Evolutionary conservation across 92 coral and sea anemone genomes (phyloP).

Genomic region (Epizoanthus ramosus): DNA sequence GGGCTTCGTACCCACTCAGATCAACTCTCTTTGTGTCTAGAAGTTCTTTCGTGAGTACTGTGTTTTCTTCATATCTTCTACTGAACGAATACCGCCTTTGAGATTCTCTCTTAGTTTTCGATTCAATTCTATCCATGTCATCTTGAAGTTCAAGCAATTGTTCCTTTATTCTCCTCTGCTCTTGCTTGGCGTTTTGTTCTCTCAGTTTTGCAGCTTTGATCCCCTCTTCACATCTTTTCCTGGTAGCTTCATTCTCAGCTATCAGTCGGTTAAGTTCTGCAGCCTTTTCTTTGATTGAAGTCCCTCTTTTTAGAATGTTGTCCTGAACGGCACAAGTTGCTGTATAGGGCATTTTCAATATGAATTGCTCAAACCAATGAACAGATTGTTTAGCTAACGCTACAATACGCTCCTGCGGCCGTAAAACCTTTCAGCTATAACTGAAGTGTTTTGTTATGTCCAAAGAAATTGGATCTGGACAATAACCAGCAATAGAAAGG

Average conservation of each 20-base stretch:
- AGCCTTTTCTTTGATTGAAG: constrained; percentile 28
- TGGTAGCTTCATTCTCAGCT: constrained; percentile 21
- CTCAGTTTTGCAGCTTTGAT: constrained; percentile 15
- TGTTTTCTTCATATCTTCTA: constrained; percentile 36
- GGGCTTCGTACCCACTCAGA: not conserved
- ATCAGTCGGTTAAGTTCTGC: constrained; percentile 7
- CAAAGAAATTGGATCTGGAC: constrained; percentile 38
- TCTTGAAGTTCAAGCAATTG: constrained; percentile 13
- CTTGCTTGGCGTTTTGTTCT: constrained; percentile 24
- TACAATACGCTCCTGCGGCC: constrained; percentile 23
- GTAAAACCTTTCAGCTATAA: constrained; percentile 30
- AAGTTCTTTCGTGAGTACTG: constrained; percentile 28
- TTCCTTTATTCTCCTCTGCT: constrained; percentile 19
- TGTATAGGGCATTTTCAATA: constrained; percentile 24
- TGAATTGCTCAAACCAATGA: constrained; percentile 18
- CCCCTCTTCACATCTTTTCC: constrained; percentile 16
- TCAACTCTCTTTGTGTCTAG: constrained; percentile 8
- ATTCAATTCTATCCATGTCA: constrained; percentile 29
- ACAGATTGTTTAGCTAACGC: constrained; percentile 32
- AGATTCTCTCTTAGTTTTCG: constrained; percentile 19
- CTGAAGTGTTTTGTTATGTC: constrained; percentile 40
- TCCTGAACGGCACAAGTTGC: constrained; percentile 40
- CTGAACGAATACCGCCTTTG: constrained; percentile 33
- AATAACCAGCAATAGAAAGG: constrained; percentile 19
- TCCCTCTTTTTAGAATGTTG: constrained; percentile 11